Evolutionary conservation across 2,113 vertebrate genomes (phyloP).

Genomic region (Stegostoma tigrinum): DNA sequence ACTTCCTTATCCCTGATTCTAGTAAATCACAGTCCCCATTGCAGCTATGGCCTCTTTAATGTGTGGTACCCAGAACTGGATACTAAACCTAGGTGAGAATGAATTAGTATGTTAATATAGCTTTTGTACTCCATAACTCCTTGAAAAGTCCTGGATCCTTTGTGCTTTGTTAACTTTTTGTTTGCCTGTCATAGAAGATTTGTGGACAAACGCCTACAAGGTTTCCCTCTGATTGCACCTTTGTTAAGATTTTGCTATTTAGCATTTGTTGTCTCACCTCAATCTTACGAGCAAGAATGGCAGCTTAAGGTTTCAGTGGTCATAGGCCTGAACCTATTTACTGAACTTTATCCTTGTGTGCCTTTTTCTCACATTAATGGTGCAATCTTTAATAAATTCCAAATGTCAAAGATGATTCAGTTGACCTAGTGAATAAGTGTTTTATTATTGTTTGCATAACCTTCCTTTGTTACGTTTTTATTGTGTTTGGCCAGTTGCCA

Average conservation of each 20-base stretch:
- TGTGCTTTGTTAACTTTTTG: not conserved
- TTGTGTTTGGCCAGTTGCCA: not conserved
- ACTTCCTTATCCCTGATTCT: not conserved
- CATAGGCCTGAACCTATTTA: not conserved
- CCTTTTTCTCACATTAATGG: slow-evolving; percentile 1
- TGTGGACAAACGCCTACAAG: not conserved
- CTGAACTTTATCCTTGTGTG: not conserved
- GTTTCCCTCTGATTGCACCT: not conserved
- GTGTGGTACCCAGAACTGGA: not conserved
- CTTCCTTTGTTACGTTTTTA: slow-evolving; percentile 25
- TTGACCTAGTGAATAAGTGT: slow-evolving; percentile 10
- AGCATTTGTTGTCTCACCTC: not conserved
- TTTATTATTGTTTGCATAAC: slow-evolving; percentile 27
- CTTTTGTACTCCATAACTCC: not conserved
- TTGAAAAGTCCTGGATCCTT: not conserved
- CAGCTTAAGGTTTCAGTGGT: not conserved
- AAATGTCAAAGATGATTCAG: slow-evolving; percentile 14
- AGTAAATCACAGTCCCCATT: not conserved
- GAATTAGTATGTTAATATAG: slow-evolving; percentile 42
- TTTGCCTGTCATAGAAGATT: not conserved
- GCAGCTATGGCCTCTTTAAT: not conserved
- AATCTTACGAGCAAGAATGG: not conserved
- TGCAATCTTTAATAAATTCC: slow-evolving; percentile 14
- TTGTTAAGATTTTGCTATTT: not conserved
- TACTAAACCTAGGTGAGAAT: not conserved